A percentile compares a stretch with the other conserved stretches of the same genome.
phyloP scores from a whole-genome alignment of 2,888 invertebrate genomes.

The Asteroscopus sphinx region DNA sequence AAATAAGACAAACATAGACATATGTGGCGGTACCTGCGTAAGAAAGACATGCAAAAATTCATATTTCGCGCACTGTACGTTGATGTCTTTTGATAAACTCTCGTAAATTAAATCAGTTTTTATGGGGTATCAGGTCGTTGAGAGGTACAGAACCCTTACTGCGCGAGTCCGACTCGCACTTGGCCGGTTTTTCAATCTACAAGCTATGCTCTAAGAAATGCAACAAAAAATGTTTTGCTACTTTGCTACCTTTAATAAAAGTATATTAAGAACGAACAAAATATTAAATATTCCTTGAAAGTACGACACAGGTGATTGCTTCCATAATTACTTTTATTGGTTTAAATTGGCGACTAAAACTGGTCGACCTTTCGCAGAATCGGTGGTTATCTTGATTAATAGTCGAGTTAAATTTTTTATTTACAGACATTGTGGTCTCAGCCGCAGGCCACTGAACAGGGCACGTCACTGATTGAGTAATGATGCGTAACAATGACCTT shows the following conservation, averaged over 20 bases:
- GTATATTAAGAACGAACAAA: slow-evolving; percentile 14
- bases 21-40: no score
- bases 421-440: slow-evolving; percentile 58
- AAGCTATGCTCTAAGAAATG: slow-evolving; percentile 1
- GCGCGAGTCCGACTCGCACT: no score
- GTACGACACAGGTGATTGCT: slow-evolving; percentile 37
- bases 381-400: slow-evolving; percentile 57
- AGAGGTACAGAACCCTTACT: no score
- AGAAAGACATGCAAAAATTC: no score
- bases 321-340: slow-evolving; percentile 57
- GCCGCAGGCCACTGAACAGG: slow-evolving; percentile 56
- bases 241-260: slow-evolving; percentile 18
- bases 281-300: slow-evolving; percentile 29
- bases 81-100: no score
- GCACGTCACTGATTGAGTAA: slow-evolving; percentile 70
- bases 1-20: no score
- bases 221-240: slow-evolving; percentile 11
- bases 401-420: slow-evolving; percentile 57
- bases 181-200: background rate
- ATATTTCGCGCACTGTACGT: no score
- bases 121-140: no score
- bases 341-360: slow-evolving; percentile 54
- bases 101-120: no score
- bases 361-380: slow-evolving; percentile 42
- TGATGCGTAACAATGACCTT: slow-evolving; percentile 79